Evolutionary conservation across 2,888 invertebrate species (phyloP), one percentile per base, ranked within the genome.

Genomic region (Microchrysa polita): DNA sequence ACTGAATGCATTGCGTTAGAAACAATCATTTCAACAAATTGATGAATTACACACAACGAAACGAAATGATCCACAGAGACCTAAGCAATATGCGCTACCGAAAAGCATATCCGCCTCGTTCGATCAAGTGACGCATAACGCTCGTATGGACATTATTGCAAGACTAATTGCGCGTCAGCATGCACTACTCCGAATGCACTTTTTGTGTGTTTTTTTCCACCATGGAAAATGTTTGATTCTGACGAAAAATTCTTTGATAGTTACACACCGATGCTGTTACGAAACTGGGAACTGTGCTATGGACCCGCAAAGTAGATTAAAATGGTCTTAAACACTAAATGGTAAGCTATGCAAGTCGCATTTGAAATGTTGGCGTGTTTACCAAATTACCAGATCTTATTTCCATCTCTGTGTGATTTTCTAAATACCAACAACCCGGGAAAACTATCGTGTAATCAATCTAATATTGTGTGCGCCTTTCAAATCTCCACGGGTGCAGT

Each of bases 101-200:
- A 69, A 69, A 34, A 34, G 7, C 27, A 7, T 34, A 34, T 34
- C 27, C 27, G 27, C 27, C 34, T 52, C 14, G 34, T 57, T 48
- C 9, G 22, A 65, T 48, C 65, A 65, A 22, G 57, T 69, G 57
- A 69, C 69, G 69, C 22, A 34, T 34, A 22, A 34, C n/a, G 57
- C 18, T 69, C 2, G n/a, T 71, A 74, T 74, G 74, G 63, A 71
- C 71, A 63, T 61, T 61, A 73, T 61, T 61, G 53, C 48, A 63
- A 53, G 44, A 72, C 72, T 63, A 74, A 72, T 72, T 63, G 55
- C 22, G 18, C 63, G 65, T 53, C 74, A 74, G 55, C 72, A 74
- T 74, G 61, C 63, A 72, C 53, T 57, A 42, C 27, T 34, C 27
- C 27, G 27, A 5, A 34, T 2, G 2, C 12, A 48, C 16, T 48